Evolutionary conservation across 2,113 vertebrate genomes (phyloP).

Genomic region (Acanthisitta chloris): DNA sequence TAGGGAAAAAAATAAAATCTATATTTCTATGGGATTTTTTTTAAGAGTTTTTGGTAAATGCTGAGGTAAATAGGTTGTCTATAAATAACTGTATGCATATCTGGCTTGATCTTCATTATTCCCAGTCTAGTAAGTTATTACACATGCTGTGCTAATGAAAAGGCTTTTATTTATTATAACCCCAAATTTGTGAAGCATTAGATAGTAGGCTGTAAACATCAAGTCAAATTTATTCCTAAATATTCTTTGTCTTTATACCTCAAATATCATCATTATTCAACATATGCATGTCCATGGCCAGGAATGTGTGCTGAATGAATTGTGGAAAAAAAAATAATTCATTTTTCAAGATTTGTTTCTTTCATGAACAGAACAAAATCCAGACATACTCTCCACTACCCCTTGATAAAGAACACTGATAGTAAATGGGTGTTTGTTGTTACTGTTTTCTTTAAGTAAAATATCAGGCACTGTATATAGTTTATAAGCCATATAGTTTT

Average conservation of each 20-base stretch:
- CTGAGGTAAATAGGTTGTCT: neutral
- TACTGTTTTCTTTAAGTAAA: neutral
- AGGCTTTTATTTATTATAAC: neutral
- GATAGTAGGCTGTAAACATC: neutral
- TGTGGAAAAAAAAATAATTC: neutral
- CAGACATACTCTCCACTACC: neutral
- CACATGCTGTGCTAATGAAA: neutral
- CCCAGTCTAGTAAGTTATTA: neutral
- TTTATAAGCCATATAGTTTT: neutral
- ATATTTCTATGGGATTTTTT: neutral
- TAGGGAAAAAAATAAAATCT: neutral
- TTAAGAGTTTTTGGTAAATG: neutral
- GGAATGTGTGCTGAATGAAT: neutral
- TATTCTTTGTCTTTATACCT: neutral
- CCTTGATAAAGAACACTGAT: neutral
- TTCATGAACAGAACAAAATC: neutral
- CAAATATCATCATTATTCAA: neutral
- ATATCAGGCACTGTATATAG: neutral
- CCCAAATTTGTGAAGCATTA: neutral
- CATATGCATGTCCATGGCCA: neutral
- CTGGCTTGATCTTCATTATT: neutral
- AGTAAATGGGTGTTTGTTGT: neutral
- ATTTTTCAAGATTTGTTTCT: neutral
- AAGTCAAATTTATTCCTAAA: neutral
- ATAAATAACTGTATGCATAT: neutral